A percentile compares a stretch with the other conserved stretches of the same genome.
Conservation (phyloP, 2,113 vertebrate species). For the Oreochromis tanganicae region DNA sequence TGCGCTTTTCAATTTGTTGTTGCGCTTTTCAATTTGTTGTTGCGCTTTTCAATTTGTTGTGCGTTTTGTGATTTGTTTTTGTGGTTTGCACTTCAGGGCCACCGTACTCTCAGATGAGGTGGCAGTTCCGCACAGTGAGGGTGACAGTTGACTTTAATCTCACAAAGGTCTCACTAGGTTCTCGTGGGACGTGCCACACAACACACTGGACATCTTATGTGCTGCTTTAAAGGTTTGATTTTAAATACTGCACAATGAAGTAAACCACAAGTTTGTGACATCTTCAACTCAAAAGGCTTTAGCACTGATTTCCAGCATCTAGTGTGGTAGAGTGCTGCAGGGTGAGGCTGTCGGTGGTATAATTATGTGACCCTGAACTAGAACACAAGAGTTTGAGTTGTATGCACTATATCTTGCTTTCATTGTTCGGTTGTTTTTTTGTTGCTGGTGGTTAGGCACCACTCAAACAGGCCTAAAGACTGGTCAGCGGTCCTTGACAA, state of each 20-base stretch:
- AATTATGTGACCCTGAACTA: neutral
- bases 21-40: too few species aligned
- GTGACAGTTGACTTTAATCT: neutral
- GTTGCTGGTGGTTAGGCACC: neutral
- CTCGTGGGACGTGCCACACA: neutral
- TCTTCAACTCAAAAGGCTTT: neutral
- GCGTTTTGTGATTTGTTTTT: too few species aligned
- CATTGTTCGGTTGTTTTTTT: neutral
- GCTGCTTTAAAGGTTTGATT: neutral
- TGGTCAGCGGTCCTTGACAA: neutral
- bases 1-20: too few species aligned
- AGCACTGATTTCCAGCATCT: neutral
- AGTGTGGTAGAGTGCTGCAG: neutral
- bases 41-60: too few species aligned
- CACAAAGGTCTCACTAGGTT: neutral
- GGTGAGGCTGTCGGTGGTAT: neutral
- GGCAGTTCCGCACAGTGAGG: neutral
- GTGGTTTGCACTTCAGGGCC: too few species aligned
- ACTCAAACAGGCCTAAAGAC: neutral
- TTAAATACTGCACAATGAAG: neutral
- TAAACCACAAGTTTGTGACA: neutral
- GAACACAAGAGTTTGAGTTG: neutral
- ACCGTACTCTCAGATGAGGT: conserved; percentile 14
- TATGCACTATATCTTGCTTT: neutral
- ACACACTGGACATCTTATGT: neutral